Conservation (phyloP, 2,113 vertebrate genomes). For the Osmerus eperlanus region DNA sequence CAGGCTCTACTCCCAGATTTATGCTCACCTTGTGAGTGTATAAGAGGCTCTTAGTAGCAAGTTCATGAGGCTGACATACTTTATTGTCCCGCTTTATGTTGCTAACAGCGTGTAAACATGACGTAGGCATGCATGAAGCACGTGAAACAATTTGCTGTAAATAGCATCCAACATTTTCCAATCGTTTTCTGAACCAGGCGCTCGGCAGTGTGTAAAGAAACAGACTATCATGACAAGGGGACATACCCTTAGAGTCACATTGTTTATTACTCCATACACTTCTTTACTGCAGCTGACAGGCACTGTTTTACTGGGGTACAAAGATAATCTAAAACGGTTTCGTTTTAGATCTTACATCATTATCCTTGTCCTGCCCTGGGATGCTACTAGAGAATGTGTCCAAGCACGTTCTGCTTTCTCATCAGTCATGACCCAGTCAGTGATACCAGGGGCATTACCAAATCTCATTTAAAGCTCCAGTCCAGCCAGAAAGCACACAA, state of each 20-base stretch:
- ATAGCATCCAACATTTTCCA: slow-evolving; percentile 8
- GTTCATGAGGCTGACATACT: slow-evolving; percentile 16
- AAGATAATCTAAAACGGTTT: slow-evolving; percentile 5
- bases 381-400: slow-evolving; percentile 11
- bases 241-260: neutral
- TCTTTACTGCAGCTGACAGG: neutral
- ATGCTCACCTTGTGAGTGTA: slow-evolving; percentile 16
- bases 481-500: slow-evolving; percentile 41
- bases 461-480: slow-evolving; percentile 54
- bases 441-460: slow-evolving; percentile 45
- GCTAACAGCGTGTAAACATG: slow-evolving; percentile 20
- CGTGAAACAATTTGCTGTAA: slow-evolving; percentile 12
- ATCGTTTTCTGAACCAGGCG: neutral
- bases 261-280: neutral
- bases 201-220: slow-evolving; percentile 3
- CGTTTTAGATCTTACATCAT: neutral
- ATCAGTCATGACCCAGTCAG: slow-evolving; percentile 27
- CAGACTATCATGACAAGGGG: slow-evolving; percentile 1
- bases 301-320: slow-evolving; percentile 16
- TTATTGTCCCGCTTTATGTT: slow-evolving; percentile 27
- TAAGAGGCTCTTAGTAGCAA: slow-evolving; percentile 4
- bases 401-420: slow-evolving; percentile 6
- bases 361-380: neutral
- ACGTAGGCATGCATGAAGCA: slow-evolving; percentile 3
- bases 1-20: slow-evolving; percentile 42